A percentile compares a stretch with the other conserved stretches of the same genome.
Conservation (phyloP, 2,113 vertebrate genomes). For the Sinosuthora webbiana region DNA sequence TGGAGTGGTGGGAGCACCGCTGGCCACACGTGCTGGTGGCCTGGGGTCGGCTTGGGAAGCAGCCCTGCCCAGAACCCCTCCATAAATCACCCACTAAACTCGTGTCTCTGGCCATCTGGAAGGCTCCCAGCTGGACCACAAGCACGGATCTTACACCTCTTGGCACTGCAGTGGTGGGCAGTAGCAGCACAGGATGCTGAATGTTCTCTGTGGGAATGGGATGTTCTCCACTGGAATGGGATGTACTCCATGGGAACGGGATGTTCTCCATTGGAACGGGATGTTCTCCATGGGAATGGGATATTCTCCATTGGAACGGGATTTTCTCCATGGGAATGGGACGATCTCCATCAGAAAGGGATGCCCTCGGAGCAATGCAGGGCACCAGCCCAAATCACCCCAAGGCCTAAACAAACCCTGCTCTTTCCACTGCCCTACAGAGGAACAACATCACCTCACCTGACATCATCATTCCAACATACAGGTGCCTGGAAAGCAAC, state of each 20-base stretch:
- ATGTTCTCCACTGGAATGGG: neutral
- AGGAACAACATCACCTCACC: rapidly evolving
- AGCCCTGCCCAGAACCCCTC: neutral
- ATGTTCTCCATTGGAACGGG: neutral
- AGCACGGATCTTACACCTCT: neutral
- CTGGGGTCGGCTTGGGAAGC: neutral
- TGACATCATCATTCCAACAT: neutral
- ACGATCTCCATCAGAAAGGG: neutral
- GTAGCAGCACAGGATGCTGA: rapidly evolving
- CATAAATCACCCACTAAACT: neutral
- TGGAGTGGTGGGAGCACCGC: neutral
- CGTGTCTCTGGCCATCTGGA: neutral
- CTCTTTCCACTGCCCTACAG: neutral
- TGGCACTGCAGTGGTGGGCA: rapidly evolving
- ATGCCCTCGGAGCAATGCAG: rapidly evolving
- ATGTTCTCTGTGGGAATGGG: neutral
- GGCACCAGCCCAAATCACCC: neutral
- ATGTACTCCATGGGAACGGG: neutral
- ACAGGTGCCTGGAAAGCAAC: neutral
- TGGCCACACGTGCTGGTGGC: neutral
- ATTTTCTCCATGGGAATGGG: no score
- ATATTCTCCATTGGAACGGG: no score
- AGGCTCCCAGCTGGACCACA: rapidly evolving
- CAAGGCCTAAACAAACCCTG: neutral
- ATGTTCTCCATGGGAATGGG: no score